phyloP scores from a whole-genome alignment of 1,140 invertebrate genomes.

The Archivesica marissinica region DNA sequence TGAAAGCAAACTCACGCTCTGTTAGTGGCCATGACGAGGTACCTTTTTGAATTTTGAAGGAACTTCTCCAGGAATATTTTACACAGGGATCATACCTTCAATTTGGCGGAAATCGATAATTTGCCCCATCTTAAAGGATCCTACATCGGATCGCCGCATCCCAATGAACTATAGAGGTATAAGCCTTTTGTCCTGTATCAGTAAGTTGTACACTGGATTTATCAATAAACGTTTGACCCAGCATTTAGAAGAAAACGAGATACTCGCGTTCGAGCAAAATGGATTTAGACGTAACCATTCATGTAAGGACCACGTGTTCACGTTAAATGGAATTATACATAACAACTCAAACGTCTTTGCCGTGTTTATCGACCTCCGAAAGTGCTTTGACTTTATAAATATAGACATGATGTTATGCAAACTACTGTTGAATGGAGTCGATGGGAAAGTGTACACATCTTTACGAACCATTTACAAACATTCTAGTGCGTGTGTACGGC shows the following conservation, averaged over 20 bases:
- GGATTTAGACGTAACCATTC: constrained; percentile 9
- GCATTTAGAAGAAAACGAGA: constrained; percentile 6
- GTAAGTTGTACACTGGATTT: constrained; percentile 20
- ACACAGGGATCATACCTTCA: constrained; percentile 9
- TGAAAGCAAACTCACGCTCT: constrained; percentile 17
- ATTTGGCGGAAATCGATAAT: constrained; percentile 37
- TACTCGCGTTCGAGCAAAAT: constrained; percentile 34
- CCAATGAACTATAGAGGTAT: constrained; percentile 35
- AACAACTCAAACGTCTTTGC: constrained; percentile 6
- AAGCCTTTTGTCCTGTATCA: constrained; percentile 31
- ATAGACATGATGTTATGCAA: constrained; percentile 9
- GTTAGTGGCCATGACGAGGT: constrained; percentile 40
- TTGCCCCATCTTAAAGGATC: constrained; percentile 36
- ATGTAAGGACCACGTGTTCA: constrained; percentile 38
- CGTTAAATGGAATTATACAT: constrained; percentile 3
- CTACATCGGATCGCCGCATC: neutral
- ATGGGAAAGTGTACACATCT: neutral
- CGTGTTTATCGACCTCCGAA: neutral
- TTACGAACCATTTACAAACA: constrained; percentile 1
- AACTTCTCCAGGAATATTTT: constrained; percentile 23
- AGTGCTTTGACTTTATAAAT: constrained; percentile 12
- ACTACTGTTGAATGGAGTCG: neutral
- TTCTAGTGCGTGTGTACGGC: neutral
- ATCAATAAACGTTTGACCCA: constrained; percentile 1
- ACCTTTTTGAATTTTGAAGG: constrained; percentile 14